These are phyloP conservation scores for Calyptomena viridis DNA, from an alignment of 2,113 vertebrate genomes.

Conservation along the genomic window DNA sequence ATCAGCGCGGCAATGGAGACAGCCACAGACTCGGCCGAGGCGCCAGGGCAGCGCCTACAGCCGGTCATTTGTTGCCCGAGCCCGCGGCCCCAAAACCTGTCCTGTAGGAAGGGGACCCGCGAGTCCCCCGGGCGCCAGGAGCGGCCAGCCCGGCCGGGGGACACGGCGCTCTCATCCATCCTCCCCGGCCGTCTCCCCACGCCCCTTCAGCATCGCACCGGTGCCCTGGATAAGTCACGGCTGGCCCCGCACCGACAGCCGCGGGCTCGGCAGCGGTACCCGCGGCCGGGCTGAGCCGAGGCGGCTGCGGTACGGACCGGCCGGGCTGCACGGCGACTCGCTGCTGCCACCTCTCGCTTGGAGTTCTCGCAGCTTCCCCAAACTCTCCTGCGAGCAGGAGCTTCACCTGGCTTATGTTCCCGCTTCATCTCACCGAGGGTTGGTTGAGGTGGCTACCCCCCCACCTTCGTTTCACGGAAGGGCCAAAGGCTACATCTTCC, in stretches of 20 bases:
- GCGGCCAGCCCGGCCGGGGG: not conserved
- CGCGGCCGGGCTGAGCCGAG: not conserved
- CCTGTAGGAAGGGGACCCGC: not conserved
- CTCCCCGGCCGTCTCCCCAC: not conserved
- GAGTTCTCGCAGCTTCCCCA: not conserved
- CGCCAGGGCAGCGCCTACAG: not conserved
- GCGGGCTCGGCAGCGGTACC: not conserved
- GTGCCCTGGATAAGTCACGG: rapidly evolving
- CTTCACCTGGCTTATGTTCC: not conserved
- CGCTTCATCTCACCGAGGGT: no score
- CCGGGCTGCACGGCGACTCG: conserved; percentile 45
- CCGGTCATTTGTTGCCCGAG: no score
- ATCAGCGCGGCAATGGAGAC: rapidly evolving
- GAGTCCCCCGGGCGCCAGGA: rapidly evolving
- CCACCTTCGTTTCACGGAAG: not conserved
- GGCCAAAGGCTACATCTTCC: not conserved
- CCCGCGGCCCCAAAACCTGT: not conserved
- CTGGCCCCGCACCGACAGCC: not conserved
- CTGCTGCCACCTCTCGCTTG: conserved; percentile 78
- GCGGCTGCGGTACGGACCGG: not conserved
- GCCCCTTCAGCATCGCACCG: not conserved
- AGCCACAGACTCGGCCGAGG: not conserved
- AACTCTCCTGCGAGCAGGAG: rapidly evolving
- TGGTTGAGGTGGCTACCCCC: no score
- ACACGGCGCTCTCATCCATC: not conserved